Evolutionary conservation across 2,888 invertebrate genomes (phyloP), one percentile per base, ranked within the genome.

Genomic region (Leistus spinibarbis): DNA sequence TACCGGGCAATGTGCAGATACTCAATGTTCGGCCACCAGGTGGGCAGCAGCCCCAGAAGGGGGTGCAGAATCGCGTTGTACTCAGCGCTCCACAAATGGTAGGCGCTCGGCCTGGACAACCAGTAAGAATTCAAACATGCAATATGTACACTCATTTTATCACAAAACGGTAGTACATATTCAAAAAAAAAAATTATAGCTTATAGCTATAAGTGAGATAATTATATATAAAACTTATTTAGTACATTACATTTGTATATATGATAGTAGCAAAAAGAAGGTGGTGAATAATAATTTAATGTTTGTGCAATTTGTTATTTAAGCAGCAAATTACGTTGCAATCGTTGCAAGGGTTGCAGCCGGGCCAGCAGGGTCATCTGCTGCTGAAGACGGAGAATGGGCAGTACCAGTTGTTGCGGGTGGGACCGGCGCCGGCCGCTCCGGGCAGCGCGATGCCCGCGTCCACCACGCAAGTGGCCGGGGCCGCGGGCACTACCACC

Each of bases 341-440:
- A 89, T 90, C 95, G 84, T 89, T 96, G 82, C 94, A 94, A 86
- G 92, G 93, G 84, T 90, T 95, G 80, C 95, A 94, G 88, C 92
- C 94, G 80, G 93, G 95, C 85, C 94, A 95, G 86, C 95, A 94
- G 86, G 92, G 93, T 78, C 95, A 96, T 85, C 90, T 98, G 86
- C 90, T 98, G 85, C 90, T 98, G 86, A 97, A 97, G 90, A 98
- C 97, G 84, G 98, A 98, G 88, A 97, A 95, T 89, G 98, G 98
- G 83, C 96, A 96, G 86, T 95, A 94, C 87, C 97, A 98, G 87
- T 89, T 98, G 85, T 89, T 98, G 84, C 91, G 96, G 85, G 94
- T 96, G 82, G 95, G 95, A 79, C 94, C 95, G 80, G 92, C 95
- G 78, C 91, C 94, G 76, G 86, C 90, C 76, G 88, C 90, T 80